Conservation (phyloP, 2,797 vertebrate species). For the Alectoris magna region DNA sequence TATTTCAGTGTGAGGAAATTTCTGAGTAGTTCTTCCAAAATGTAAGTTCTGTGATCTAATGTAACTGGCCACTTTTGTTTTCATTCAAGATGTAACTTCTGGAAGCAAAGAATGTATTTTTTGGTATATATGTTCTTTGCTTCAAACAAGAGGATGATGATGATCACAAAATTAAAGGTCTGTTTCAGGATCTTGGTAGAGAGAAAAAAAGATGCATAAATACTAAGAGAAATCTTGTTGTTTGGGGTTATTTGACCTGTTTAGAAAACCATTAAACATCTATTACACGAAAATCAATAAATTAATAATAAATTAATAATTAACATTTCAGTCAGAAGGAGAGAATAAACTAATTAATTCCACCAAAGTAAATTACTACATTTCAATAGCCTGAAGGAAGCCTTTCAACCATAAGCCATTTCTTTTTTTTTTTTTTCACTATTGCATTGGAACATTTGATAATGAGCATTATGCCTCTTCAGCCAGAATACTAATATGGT, state of each 20-base stretch:
- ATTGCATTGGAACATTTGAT: conserved; percentile 46
- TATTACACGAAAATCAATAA: background rate
- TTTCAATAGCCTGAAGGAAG: conserved; percentile 54
- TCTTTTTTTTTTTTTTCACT: conserved; percentile 42
- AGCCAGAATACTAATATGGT: conserved; percentile 43
- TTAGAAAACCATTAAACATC: background rate
- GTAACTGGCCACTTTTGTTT: background rate
- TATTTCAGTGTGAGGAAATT: background rate
- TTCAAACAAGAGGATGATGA: background rate
- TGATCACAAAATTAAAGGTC: background rate
- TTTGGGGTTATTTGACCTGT: background rate
- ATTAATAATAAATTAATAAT: conserved; percentile 34
- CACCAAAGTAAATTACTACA: conserved; percentile 46
- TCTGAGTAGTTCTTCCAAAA: background rate
- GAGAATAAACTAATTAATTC: conserved; percentile 40
- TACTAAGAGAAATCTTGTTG: background rate
- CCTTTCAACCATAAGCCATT: conserved; percentile 34
- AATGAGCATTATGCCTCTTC: conserved; percentile 1
- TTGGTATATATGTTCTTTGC: background rate
- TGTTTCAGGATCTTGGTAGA: background rate
- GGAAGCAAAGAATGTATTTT: background rate
- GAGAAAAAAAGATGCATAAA: background rate
- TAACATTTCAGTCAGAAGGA: conserved; percentile 15
- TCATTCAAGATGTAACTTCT: background rate
- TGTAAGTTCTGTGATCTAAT: background rate